phyloP scores from a whole-genome alignment of 2,797 vertebrate species.

The Oreochromis grahami region DNA sequence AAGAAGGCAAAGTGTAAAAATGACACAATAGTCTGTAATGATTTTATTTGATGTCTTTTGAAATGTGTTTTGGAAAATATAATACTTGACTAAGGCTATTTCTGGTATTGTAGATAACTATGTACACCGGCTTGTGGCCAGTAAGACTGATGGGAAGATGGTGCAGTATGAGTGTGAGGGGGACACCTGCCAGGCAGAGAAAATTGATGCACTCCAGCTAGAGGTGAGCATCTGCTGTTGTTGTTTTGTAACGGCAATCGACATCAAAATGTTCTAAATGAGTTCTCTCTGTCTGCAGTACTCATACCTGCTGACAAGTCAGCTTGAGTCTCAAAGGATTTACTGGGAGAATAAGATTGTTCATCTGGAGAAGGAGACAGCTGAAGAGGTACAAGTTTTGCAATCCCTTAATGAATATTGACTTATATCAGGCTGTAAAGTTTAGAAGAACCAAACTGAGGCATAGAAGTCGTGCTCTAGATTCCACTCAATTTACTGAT shows the following conservation, averaged over 20 bases:
- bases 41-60: not conserved
- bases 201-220: conserved; percentile 93
- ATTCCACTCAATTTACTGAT: not conserved
- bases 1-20: not conserved
- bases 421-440: not conserved
- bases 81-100: not conserved
- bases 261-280: not conserved
- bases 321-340: conserved; percentile 95
- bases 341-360: conserved; percentile 99
- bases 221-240: conserved; percentile 77
- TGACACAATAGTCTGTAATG: not conserved
- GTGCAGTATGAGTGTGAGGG: conserved; percentile 98
- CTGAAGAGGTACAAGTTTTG: conserved; percentile 83
- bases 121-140: conserved; percentile 95
- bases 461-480: not conserved
- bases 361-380: conserved; percentile 94
- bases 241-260: not conserved
- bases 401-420: not conserved
- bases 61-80: not conserved
- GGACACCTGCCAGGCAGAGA: conserved; percentile 94
- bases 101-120: conserved; percentile 85
- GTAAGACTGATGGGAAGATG: conserved; percentile 97
- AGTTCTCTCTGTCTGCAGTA: conserved; percentile 75
- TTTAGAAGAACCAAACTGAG: not conserved
- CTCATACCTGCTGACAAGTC: conserved; percentile 94